phyloP scores from a whole-genome alignment of 1,140 invertebrate genomes.

The Caenorhabditis brenneri region DNA sequence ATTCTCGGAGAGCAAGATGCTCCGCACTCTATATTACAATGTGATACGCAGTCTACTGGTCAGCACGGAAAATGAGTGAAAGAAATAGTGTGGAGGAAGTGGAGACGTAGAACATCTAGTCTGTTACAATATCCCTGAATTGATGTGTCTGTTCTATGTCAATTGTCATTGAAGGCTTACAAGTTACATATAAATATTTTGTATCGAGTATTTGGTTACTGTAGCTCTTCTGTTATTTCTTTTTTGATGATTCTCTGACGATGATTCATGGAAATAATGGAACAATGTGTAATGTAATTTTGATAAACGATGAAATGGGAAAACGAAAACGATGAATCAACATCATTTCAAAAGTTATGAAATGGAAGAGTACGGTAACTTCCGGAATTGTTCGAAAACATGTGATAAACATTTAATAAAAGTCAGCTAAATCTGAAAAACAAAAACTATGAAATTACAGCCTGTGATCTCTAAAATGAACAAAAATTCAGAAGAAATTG shows the following conservation, averaged over 20 bases:
- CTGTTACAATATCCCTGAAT: slow-evolving; percentile 21
- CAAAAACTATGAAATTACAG: too few species aligned
- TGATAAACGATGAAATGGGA: background rate
- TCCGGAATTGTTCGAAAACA: too few species aligned
- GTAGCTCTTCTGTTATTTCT: background rate
- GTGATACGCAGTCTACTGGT: slow-evolving; percentile 10
- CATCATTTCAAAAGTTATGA: too few species aligned
- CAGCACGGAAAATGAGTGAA: background rate
- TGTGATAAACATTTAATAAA: too few species aligned
- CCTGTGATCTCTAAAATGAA: too few species aligned
- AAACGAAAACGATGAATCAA: too few species aligned
- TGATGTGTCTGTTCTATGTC: slow-evolving; percentile 42
- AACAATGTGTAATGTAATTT: too few species aligned
- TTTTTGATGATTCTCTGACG: too few species aligned
- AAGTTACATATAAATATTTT: background rate
- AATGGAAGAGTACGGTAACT: too few species aligned
- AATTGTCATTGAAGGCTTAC: slow-evolving; percentile 8
- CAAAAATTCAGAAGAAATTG: too few species aligned
- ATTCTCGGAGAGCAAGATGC: slow-evolving; percentile 14
- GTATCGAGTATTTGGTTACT: background rate
- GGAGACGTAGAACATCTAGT: background rate
- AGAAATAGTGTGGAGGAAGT: background rate
- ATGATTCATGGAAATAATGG: background rate
- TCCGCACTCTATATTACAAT: background rate
- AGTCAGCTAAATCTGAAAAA: too few species aligned